Conservation (phyloP, 2,113 vertebrate species). For the Albula glossodonta region DNA sequence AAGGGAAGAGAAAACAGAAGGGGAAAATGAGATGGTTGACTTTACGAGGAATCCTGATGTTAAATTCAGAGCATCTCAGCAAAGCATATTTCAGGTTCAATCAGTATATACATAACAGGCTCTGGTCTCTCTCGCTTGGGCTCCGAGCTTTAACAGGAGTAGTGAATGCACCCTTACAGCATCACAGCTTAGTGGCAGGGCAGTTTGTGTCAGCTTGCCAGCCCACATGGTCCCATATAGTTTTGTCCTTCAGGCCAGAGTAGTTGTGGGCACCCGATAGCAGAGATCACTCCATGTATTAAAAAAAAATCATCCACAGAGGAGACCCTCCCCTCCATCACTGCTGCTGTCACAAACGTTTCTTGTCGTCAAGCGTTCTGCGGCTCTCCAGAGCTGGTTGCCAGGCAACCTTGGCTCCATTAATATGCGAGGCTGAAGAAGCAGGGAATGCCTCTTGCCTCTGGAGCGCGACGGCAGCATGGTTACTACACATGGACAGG, state of each 20-base stretch:
- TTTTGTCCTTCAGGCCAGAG: conserved; percentile 11
- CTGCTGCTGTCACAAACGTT: conserved; percentile 63
- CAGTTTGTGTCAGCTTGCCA: not conserved
- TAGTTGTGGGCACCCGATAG: conserved; percentile 11
- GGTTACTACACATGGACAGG: conserved; percentile 49
- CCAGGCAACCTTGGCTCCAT: conserved; percentile 83
- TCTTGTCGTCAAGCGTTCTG: conserved; percentile 55
- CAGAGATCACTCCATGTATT: not conserved
- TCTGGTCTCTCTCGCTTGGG: conserved; percentile 5
- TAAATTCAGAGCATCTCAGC: conserved; percentile 24
- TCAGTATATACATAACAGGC: conserved; percentile 35
- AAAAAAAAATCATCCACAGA: conserved; percentile 31
- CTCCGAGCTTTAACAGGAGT: not conserved
- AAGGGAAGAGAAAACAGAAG: not conserved
- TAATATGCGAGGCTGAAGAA: conserved; percentile 80
- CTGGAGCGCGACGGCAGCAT: conserved; percentile 57
- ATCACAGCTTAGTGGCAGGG: not conserved
- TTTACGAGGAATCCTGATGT: conserved; percentile 34
- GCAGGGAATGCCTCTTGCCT: conserved; percentile 70
- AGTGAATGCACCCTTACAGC: not conserved
- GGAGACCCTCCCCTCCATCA: conserved; percentile 58
- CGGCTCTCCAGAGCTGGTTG: conserved; percentile 84
- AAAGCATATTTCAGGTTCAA: conserved; percentile 41
- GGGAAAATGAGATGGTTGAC: conserved; percentile 26
- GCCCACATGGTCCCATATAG: not conserved